These are phyloP conservation scores for Meda fulgida DNA, from an alignment of 2,797 vertebrate genomes.

Conservation along the genomic window DNA sequence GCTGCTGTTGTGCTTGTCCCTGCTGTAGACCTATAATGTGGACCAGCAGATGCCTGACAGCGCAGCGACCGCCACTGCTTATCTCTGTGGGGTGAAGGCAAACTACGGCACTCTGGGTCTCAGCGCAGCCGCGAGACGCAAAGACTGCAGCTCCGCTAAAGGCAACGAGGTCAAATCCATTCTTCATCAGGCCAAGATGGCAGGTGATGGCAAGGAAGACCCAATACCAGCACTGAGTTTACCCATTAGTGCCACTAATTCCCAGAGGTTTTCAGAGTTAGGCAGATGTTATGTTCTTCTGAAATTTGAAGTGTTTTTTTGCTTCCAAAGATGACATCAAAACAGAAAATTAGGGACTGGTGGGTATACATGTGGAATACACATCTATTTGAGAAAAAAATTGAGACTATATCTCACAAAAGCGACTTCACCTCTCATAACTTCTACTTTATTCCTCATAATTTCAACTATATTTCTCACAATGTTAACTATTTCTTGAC, in stretches of 20 bases:
- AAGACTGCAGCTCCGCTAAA: conserved; percentile 63
- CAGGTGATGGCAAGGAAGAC: conserved; percentile 65
- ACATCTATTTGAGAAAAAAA: background rate
- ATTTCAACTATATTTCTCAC: background rate
- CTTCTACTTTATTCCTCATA: background rate
- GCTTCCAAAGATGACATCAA: background rate
- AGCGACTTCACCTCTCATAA: background rate
- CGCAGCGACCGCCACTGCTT: conserved; percentile 81
- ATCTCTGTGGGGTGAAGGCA: conserved; percentile 81
- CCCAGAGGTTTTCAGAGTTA: background rate
- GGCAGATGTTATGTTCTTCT: background rate
- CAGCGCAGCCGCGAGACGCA: conserved; percentile 68
- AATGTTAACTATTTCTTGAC: background rate
- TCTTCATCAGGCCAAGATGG: conserved; percentile 76
- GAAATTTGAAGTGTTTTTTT: background rate
- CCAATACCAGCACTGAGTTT: background rate
- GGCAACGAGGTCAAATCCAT: conserved; percentile 79
- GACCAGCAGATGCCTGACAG: conserved; percentile 85
- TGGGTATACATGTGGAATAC: background rate
- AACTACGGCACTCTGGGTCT: conserved; percentile 82
- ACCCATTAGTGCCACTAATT: too few species aligned
- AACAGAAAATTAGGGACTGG: background rate
- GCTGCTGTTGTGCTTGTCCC: background rate
- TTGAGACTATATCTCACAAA: background rate
- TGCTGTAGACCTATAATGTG: conserved; percentile 80